phyloP scores from a whole-genome alignment of 2,888 invertebrate genomes.

The Heteropelma amictum region DNA sequence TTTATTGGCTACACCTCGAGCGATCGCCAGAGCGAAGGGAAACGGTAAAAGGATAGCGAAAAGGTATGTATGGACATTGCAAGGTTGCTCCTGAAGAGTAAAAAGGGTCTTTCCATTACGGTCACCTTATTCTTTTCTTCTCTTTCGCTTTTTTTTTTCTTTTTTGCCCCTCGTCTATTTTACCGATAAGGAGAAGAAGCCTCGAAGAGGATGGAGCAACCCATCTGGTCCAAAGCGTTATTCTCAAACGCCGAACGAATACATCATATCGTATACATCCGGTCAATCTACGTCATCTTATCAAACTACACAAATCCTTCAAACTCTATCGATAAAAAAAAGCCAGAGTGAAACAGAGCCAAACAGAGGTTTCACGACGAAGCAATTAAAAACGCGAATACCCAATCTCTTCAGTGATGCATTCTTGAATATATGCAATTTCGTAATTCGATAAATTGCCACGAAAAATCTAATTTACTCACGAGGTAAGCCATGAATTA shows the following conservation, averaged over 20 bases:
- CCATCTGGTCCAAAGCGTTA: constrained; percentile 29
- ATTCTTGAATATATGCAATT: too few relatives aligned
- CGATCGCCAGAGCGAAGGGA: constrained; percentile 1
- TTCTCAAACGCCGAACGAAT: constrained; percentile 33
- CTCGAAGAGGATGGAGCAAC: not conserved
- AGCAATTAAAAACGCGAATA: too few relatives aligned
- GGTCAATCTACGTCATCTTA: constrained; percentile 53
- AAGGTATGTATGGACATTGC: constrained; percentile 20
- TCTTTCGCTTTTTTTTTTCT: not conserved
- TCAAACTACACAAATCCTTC: constrained; percentile 52
- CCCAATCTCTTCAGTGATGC: too few relatives aligned
- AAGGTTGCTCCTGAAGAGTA: constrained; percentile 28
- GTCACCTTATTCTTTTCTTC: not conserved
- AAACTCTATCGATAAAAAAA: constrained; percentile 2
- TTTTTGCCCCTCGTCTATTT: too few relatives aligned
- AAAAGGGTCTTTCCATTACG: constrained; percentile 44
- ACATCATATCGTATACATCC: constrained; percentile 51
- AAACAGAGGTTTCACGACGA: too few relatives aligned
- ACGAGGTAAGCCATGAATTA: too few relatives aligned
- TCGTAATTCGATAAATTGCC: too few relatives aligned
- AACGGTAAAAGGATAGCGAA: constrained; percentile 13
- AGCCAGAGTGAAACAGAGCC: not conserved
- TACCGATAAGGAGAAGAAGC: constrained; percentile 13
- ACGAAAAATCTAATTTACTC: too few relatives aligned
- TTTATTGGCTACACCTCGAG: constrained; percentile 28